Evolutionary conservation across 1,140 invertebrate genomes (phyloP).

Genomic region (Armadillidium nasatum): DNA sequence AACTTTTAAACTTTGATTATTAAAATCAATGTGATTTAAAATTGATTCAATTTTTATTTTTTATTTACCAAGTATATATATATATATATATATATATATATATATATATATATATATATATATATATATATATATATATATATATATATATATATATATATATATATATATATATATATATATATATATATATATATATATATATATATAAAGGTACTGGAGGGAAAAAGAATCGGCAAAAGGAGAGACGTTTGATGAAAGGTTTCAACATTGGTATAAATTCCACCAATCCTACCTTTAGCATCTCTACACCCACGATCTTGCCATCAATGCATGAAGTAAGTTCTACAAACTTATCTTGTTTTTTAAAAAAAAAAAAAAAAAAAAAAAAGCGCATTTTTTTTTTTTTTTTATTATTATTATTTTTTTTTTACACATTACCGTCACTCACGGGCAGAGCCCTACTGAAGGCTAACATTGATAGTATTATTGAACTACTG

Average conservation of each 20-base stretch:
- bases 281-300: slow-evolving; percentile 26
- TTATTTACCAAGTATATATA: too few species aligned
- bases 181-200: neutral
- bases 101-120: slow-evolving; percentile 6
- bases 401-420: too few species aligned
- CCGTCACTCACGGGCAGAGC: too few species aligned
- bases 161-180: slow-evolving; percentile 6
- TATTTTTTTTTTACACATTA: too few species aligned
- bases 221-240: slow-evolving; percentile 87
- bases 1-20: too few species aligned
- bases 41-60: too few species aligned
- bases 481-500: too few species aligned
- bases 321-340: slow-evolving; percentile 36
- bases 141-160: slow-evolving; percentile 6
- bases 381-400: too few species aligned
- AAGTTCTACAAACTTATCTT: neutral
- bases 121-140: slow-evolving; percentile 6
- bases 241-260: slow-evolving; percentile 86
- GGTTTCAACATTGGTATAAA: slow-evolving; percentile 73
- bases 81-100: too few species aligned
- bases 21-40: too few species aligned
- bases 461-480: too few species aligned
- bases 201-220: slow-evolving; percentile 62
- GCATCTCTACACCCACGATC: slow-evolving; percentile 30
- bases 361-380: too few species aligned